Evolutionary conservation across 2,888 invertebrate genomes (phyloP), one percentile per base, ranked within the genome.

Genomic region (Lasioglossum leucozonium): DNA sequence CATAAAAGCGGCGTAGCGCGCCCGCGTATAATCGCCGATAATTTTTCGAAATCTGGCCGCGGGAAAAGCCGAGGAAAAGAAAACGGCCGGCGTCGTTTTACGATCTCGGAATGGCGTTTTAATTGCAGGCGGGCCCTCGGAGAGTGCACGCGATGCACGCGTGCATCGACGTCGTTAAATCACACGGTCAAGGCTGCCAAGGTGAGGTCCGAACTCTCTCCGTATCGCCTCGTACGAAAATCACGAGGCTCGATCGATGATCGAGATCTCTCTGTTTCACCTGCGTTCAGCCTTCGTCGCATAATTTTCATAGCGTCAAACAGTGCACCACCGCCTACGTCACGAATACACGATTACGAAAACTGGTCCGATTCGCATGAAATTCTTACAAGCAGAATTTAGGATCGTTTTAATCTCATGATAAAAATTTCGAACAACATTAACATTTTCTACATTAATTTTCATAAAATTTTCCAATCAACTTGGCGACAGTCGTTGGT

Each of bases 151-250:
- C 72, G 72, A 65, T 75, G 51, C 30, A 18, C 16, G 51, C 44
- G 72, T 55, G 51, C n/a, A 65, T 65, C 42, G 42, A 42, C 13
- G 72, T 55, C 34, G 62, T 73, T 44, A 62, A 77, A 77, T 73
- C 71, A 51, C 79, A 89, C 18, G 81, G 84, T 65, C 89, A 82
- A 89, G 89, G 84, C 78, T 80, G 65, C 47, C 40, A 76, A 67
- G 71, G 78, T 73, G 42, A 72, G 78, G 62, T n/a, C 18, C 37
- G 34, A n/a, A 26, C 30, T 58, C 51, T 55, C 75, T 75, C 62
- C 44, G 69, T 34, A 34, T 58, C 62, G n/a, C 26, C 58, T 26
- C 58, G 26, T 51, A 51, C 51, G 51, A 51, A 51, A 51, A 51
- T 51, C 51, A 22, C 51, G 10, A 51, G 22, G 2, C 8, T 22